phyloP scores from a whole-genome alignment of 2,888 invertebrate genomes.

The Athalia circularis region DNA sequence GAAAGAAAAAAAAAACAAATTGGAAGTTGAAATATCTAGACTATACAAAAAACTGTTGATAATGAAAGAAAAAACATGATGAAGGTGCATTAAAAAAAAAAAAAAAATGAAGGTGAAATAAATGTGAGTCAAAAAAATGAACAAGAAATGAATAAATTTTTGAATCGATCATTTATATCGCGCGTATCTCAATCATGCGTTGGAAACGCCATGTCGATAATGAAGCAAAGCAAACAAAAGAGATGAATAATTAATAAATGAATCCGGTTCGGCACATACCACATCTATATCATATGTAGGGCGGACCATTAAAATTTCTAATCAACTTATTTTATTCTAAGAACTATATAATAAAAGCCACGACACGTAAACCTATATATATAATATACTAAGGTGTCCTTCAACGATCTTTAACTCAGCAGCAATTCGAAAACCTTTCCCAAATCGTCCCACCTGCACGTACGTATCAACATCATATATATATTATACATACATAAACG shows the following conservation, averaged over 20 bases:
- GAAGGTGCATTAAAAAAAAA: neutral
- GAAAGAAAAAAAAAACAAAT: no score
- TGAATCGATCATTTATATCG: neutral
- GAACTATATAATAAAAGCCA: neutral
- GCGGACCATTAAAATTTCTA: slow-evolving; percentile 29
- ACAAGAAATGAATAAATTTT: neutral
- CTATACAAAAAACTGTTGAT: no score
- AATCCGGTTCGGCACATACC: neutral
- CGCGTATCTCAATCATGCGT: slow-evolving; percentile 5
- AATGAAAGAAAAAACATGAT: no score
- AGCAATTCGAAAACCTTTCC: no score
- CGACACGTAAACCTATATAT: neutral
- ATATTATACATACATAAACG: no score
- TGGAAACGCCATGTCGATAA: slow-evolving; percentile 11
- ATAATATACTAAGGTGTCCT: neutral
- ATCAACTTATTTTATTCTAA: slow-evolving; percentile 24
- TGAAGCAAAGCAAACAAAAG: slow-evolving; percentile 26
- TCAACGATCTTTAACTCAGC: no score
- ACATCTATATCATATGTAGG: no score
- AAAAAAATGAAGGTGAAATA: neutral
- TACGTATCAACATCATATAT: no score
- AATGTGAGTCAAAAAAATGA: neutral
- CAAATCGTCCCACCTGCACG: no score
- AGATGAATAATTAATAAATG: slow-evolving; percentile 32
- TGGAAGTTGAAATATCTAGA: no score